A percentile compares a stretch with the other conserved stretches of the same genome.
Conservation (phyloP, 2,113 vertebrate genomes). For the Ptilorrhoa leucosticta region DNA sequence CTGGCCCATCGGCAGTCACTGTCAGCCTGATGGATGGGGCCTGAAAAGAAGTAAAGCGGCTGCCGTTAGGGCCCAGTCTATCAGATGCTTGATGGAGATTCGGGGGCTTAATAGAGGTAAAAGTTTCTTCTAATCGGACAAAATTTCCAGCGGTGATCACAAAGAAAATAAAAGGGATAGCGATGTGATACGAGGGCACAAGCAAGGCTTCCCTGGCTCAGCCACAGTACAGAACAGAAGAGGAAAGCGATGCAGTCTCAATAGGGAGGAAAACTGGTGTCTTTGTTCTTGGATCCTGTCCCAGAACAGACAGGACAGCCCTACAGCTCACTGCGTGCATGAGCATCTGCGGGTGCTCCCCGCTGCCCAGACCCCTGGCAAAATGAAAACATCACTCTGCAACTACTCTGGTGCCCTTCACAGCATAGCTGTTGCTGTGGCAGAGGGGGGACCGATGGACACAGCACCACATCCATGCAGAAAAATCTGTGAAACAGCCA, state of each 20-base stretch:
- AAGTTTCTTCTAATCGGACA: conserved; percentile 77
- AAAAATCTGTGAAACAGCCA: neutral
- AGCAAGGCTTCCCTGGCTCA: neutral
- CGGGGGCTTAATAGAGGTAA: conserved; percentile 74
- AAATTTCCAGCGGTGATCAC: conserved; percentile 70
- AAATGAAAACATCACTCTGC: neutral
- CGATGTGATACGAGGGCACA: neutral
- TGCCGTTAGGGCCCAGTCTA: conserved; percentile 78
- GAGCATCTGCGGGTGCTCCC: neutral
- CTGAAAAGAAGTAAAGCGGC: conserved; percentile 81
- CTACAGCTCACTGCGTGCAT: neutral
- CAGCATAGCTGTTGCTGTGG: accelerated
- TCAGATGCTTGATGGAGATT: conserved; percentile 77
- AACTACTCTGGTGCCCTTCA: neutral
- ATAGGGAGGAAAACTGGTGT: neutral
- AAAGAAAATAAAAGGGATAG: conserved; percentile 58
- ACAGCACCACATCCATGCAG: neutral
- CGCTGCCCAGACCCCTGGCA: neutral
- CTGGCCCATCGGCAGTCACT: conserved; percentile 91
- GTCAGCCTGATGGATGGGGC: conserved; percentile 96
- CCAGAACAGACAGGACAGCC: neutral
- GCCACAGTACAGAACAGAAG: neutral
- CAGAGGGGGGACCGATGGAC: neutral
- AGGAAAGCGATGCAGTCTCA: neutral
- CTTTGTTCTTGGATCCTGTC: neutral